A percentile compares a stretch with the other conserved stretches of the same genome.
phyloP scores from a whole-genome alignment of 2,113 vertebrate genomes.

The Chloroceryle aenea region DNA sequence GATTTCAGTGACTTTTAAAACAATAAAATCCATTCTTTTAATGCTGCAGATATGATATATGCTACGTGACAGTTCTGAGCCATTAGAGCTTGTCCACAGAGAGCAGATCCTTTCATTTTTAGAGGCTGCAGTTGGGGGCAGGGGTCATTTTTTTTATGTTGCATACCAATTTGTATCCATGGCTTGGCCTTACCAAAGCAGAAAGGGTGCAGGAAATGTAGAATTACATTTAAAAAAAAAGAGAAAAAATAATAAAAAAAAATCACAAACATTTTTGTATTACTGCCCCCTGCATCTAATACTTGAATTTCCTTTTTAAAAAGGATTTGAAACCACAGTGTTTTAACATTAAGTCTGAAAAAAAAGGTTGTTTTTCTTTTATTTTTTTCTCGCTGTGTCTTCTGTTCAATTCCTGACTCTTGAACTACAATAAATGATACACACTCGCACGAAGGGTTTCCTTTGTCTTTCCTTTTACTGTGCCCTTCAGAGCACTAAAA shows the following conservation, averaged over 20 bases:
- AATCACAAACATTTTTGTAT: constrained; percentile 76
- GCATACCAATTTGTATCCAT: constrained; percentile 73
- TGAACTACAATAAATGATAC: constrained; percentile 95
- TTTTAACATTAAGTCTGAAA: constrained; percentile 77
- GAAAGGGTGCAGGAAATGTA: constrained; percentile 73
- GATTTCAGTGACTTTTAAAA: constrained; percentile 20
- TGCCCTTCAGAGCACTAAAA: neutral
- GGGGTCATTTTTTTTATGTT: constrained; percentile 56
- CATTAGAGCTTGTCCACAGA: constrained; percentile 37
- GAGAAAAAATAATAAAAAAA: constrained; percentile 35
- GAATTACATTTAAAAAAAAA: constrained; percentile 65
- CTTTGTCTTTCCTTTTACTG: constrained; percentile 14
- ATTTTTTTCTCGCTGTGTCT: constrained; percentile 63
- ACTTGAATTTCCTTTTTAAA: constrained; percentile 83
- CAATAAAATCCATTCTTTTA: constrained; percentile 44
- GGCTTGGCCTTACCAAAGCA: constrained; percentile 83
- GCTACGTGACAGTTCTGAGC: constrained; percentile 53
- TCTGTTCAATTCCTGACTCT: constrained; percentile 86
- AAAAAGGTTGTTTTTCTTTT: constrained; percentile 64
- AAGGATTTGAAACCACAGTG: constrained; percentile 82
- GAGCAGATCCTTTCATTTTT: constrained; percentile 45
- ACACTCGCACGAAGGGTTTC: constrained; percentile 75
- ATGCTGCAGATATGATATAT: constrained; percentile 52
- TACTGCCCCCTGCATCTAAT: constrained; percentile 74
- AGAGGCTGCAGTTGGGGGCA: constrained; percentile 54